Evolutionary conservation across 1,140 invertebrate species (phyloP), one percentile per base, ranked within the genome.

Genomic region (Tenebrio molitor): DNA sequence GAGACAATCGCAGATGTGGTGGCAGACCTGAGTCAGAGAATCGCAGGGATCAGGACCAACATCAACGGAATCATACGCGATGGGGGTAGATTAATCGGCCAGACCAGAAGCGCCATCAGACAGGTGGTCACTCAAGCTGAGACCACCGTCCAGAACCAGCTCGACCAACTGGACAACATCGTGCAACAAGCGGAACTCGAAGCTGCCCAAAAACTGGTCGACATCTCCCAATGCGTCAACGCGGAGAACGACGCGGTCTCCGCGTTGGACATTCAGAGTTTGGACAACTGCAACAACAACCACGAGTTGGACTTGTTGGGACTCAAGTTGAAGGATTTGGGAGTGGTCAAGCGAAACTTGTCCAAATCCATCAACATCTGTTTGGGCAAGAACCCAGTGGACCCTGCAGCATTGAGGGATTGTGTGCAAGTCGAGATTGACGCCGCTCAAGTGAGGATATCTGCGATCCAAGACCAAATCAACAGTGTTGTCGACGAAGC

Each of bases 121-220:
- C 21, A n/a, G 2, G 14, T 29, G 21, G 23, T 58, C 4, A 12
- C 50, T 23, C 21, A 58, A 6, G 50, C 50, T 29, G 50, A 58
- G 29, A 14, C 21, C 3, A 58, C 21, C 1, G 6, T 58, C n/a
- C 23, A 58, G n/a, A 12, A 25, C 7, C 50, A 58, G 19, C n/a
- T 58, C 21, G 50, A 58, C 50, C 50, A 58, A 29, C 2, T 58
- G 19, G 23, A 29, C 23, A 29, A 58, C 10, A 33, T 58, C 10
- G 23, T 58, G n/a, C n/a, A 25, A 14, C 10, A 58, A 14, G 50
- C 50, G 3, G 23, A 29, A 29, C n/a, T 2, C 29, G 50, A 58
- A 29, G 50, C 50, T n/a, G 50, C 7, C n/a, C 21, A 58, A 29
- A 58, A 58, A 58, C 3, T 12, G 8, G 1, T 50, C 0, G 44